A percentile compares a stretch with the other conserved stretches of the same genome.
Conservation (phyloP, 2,888 invertebrate genomes). For the Tenodera sinensis region DNA sequence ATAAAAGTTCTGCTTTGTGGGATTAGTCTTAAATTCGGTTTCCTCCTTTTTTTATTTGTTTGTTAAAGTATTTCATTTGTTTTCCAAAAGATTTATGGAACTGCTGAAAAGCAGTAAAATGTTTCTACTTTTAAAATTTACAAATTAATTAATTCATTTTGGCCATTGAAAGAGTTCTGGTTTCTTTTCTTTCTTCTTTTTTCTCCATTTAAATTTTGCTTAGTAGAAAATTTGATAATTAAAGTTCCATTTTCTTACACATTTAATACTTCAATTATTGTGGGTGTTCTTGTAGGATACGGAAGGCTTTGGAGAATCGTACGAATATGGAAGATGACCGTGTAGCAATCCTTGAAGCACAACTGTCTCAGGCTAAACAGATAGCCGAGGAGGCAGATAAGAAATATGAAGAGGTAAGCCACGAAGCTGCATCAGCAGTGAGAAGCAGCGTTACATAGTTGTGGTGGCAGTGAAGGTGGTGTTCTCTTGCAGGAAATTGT, state of each 20-base stretch:
- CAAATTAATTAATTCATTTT: too few species aligned
- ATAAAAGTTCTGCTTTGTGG: too few species aligned
- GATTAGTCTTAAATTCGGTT: too few species aligned
- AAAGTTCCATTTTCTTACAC: not conserved
- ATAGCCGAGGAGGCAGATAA: constrained; percentile 99
- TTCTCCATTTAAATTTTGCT: not conserved
- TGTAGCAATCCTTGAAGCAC: constrained; percentile 94
- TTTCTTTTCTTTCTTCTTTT: not conserved
- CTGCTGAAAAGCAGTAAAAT: too few species aligned
- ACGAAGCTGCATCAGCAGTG: not conserved
- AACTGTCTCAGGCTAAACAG: constrained; percentile 97
- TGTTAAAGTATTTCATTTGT: too few species aligned
- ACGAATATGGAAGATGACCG: constrained; percentile 99
- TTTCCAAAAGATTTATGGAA: too few species aligned
- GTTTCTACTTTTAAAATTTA: too few species aligned
- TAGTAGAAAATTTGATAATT: not conserved
- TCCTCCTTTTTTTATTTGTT: too few species aligned
- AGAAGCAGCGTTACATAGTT: not conserved
- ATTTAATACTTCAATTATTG: not conserved
- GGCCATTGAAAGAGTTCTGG: too few species aligned
- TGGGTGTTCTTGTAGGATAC: constrained; percentile 63
- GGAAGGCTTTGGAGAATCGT: constrained; percentile 98
- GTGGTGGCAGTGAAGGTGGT: not conserved
- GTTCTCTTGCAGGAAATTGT: not conserved
- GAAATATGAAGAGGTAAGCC: constrained; percentile 98